Conservation (phyloP, 92 coral and sea anemone species). For the Epizoanthus fatuus region DNA sequence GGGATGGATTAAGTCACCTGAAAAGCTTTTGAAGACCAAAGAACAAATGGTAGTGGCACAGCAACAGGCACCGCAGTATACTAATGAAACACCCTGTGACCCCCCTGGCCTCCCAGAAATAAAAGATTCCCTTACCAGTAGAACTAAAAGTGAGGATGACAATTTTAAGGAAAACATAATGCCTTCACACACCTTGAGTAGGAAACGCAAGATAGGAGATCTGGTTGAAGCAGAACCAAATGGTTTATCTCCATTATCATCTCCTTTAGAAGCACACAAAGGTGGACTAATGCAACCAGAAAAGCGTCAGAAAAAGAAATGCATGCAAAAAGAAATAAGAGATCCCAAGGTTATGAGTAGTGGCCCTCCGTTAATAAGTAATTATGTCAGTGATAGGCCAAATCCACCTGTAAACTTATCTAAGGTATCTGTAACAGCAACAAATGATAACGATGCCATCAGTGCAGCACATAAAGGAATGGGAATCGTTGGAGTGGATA, state of each 20-base stretch:
- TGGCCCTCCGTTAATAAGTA: not conserved
- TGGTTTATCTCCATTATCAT: not conserved
- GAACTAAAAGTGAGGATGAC: not conserved
- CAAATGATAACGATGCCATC: too few relatives aligned
- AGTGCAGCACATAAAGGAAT: too few relatives aligned
- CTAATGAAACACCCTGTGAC: not conserved
- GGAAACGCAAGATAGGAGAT: constrained; percentile 15
- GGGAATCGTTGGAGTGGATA: too few relatives aligned
- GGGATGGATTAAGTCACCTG: not conserved
- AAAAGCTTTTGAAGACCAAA: not conserved
- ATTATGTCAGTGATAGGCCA: not conserved
- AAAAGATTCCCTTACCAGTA: not conserved
- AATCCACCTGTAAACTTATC: not conserved
- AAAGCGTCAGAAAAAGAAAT: not conserved
- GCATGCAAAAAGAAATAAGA: not conserved
- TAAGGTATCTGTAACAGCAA: too few relatives aligned
- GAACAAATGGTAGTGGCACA: not conserved
- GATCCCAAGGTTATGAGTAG: not conserved
- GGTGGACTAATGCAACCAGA: not conserved
- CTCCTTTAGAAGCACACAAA: constrained; percentile 3
- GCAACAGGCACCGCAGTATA: not conserved
- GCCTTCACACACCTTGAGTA: not conserved
- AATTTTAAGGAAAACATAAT: constrained; percentile 18
- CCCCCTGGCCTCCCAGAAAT: not conserved
- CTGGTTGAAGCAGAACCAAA: not conserved